A percentile compares a stretch with the other conserved stretches of the same genome.
Evolutionary conservation across 2,888 invertebrate genomes (phyloP).

Genomic region (Hypsopygia costalis): DNA sequence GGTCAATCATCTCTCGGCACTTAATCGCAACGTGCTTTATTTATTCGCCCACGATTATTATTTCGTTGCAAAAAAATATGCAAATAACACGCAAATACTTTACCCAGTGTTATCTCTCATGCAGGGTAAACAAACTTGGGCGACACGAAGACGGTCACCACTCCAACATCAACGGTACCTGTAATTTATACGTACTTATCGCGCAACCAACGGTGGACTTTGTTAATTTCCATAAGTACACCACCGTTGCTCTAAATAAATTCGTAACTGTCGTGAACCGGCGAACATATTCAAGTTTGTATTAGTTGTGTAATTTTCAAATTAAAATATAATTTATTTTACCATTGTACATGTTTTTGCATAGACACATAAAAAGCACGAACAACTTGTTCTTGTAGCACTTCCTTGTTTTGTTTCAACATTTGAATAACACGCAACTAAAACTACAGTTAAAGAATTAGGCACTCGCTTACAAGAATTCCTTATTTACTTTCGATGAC

Average conservation of each 20-base stretch:
- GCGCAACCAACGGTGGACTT: slow-evolving; percentile 10
- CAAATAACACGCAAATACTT: slow-evolving; percentile 43
- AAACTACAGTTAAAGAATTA: slow-evolving; percentile 48
- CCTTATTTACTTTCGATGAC: slow-evolving; percentile 64
- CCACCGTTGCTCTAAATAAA: slow-evolving; percentile 5
- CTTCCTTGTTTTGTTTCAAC: slow-evolving; percentile 21
- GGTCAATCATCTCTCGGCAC: slow-evolving; percentile 18
- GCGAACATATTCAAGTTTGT: slow-evolving; percentile 1
- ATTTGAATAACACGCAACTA: slow-evolving; percentile 30
- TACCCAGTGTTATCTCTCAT: slow-evolving; percentile 33
- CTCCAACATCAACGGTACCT: slow-evolving; percentile 44
- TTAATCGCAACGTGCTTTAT: slow-evolving; percentile 24
- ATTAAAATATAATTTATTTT: slow-evolving; percentile 1
- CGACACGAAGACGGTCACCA: slow-evolving; percentile 28
- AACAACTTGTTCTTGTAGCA: slow-evolving; percentile 10
- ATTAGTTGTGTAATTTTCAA: background rate
- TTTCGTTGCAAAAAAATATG: slow-evolving; percentile 51
- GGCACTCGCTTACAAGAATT: slow-evolving; percentile 61
- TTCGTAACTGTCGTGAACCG: background rate
- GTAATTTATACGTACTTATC: slow-evolving; percentile 23
- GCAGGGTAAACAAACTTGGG: slow-evolving; percentile 37
- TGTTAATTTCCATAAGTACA: slow-evolving; percentile 9
- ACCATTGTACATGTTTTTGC: slow-evolving; percentile 1
- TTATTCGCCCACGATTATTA: slow-evolving; percentile 29
- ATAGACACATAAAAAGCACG: slow-evolving; percentile 4